A percentile compares a stretch with the other conserved stretches of the same genome.
Conservation (phyloP, 2,113 vertebrate species). For the Monarcha castaneiventris region DNA sequence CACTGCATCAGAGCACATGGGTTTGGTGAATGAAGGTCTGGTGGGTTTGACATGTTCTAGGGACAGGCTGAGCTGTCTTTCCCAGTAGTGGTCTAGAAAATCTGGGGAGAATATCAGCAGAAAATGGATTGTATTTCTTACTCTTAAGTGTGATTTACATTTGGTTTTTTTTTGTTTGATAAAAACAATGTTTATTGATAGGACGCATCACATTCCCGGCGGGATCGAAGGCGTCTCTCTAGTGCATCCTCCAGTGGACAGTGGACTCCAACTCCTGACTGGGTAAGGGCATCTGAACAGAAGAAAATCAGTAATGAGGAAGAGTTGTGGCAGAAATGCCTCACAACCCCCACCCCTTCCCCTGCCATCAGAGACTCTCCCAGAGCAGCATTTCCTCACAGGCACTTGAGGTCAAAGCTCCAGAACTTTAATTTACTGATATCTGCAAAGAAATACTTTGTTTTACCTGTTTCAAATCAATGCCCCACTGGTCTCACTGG, state of each 20-base stretch:
- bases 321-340: background rate
- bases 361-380: background rate
- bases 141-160: background rate
- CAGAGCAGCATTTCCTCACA: background rate
- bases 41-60: background rate
- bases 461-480: background rate
- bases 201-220: constrained; percentile 83
- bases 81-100: background rate
- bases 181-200: constrained; percentile 34
- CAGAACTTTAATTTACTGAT: background rate
- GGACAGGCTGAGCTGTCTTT: background rate
- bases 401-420: background rate
- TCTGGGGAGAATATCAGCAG: background rate
- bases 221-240: constrained; percentile 83
- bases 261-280: constrained; percentile 90
- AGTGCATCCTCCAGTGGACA: constrained; percentile 78
- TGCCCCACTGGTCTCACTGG: background rate
- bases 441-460: background rate
- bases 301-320: background rate
- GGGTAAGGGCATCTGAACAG: constrained; percentile 77
- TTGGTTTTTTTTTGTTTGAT: background rate
- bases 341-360: fast-evolving
- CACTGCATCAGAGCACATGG: background rate
- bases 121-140: background rate
- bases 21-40: background rate